Evolutionary conservation across 2,113 vertebrate genomes (phyloP).

Genomic region (Craseonycteris thonglongyai): DNA sequence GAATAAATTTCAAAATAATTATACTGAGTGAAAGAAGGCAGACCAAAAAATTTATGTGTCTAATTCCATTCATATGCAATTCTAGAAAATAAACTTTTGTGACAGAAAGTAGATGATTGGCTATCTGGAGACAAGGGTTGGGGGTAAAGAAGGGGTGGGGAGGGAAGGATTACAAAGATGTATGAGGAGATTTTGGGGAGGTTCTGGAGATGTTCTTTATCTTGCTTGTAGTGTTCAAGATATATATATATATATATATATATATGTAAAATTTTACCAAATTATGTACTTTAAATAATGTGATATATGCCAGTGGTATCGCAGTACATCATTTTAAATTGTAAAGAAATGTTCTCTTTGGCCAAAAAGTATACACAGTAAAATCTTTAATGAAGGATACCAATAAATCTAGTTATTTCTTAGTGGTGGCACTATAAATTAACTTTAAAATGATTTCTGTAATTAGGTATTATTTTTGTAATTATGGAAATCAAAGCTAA

Average conservation of each 20-base stretch:
- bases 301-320: neutral
- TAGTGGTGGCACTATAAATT: neutral
- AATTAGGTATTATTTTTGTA: neutral
- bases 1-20: too few relatives aligned
- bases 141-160: neutral
- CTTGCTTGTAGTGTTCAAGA: neutral
- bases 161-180: neutral
- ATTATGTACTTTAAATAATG: too few relatives aligned
- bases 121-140: neutral
- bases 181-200: neutral
- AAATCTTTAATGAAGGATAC: neutral
- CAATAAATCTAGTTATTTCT: neutral
- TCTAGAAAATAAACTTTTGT: too few relatives aligned
- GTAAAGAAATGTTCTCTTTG: neutral
- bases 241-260: too few relatives aligned
- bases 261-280: too few relatives aligned
- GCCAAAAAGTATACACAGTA: neutral
- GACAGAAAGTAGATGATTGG: too few relatives aligned
- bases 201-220: too few relatives aligned
- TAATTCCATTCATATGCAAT: too few relatives aligned
- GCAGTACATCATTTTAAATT: neutral
- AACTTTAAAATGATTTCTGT: neutral
- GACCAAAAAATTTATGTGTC: too few relatives aligned
- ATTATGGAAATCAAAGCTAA: slow-evolving; percentile 10
- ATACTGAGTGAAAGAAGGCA: too few relatives aligned